A percentile compares a stretch with the other conserved stretches of the same genome.
These are phyloP conservation scores for Quiscalus mexicanus DNA, from an alignment of 2,113 vertebrate genomes.

Conservation along the genomic window DNA sequence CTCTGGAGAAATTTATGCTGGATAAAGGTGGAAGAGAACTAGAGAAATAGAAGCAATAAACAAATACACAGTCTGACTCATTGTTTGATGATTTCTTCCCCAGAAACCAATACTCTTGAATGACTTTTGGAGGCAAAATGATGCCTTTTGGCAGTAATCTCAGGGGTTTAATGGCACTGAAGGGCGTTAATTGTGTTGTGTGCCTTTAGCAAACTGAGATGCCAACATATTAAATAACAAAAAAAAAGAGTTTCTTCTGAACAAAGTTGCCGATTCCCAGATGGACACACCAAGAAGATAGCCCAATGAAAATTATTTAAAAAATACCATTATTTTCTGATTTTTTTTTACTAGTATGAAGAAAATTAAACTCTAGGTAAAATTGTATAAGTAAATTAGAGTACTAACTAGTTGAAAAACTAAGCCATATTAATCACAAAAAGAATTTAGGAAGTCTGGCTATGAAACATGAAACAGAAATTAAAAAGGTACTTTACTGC, in stretches of 20 bases:
- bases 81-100: background rate
- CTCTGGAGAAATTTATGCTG: background rate
- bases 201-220: background rate
- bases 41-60: background rate
- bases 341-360: background rate
- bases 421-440: background rate
- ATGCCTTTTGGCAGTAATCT: background rate
- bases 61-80: background rate
- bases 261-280: background rate
- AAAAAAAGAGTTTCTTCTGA: background rate
- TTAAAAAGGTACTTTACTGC: background rate
- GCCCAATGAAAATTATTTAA: background rate
- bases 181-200: background rate
- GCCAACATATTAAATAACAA: background rate
- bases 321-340: background rate
- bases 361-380: background rate
- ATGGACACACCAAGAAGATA: background rate
- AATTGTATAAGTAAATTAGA: background rate
- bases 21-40: background rate
- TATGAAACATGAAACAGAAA: background rate
- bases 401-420: background rate
- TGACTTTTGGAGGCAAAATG: background rate
- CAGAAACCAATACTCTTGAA: background rate
- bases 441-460: background rate
- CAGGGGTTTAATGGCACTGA: background rate